Evolutionary conservation across 2,113 vertebrate species (phyloP), one percentile per base, ranked within the genome.

Genomic region (Mystacornis crossleyi): DNA sequence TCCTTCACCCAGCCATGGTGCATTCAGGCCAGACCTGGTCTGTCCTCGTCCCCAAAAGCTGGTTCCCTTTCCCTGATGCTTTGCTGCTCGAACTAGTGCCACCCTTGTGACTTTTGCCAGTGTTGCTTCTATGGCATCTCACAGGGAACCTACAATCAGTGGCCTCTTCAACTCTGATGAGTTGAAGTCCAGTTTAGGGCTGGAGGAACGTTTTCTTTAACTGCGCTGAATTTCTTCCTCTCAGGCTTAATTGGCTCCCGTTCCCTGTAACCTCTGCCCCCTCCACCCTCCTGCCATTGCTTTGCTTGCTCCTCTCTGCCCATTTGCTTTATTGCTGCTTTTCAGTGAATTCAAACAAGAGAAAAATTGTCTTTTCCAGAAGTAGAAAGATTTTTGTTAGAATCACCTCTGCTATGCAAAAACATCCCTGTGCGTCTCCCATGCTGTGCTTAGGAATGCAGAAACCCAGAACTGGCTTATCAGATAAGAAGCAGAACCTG

Each of bases 121-220:
- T 1, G 23, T 7, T 12, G 10, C 40, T 82, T 36, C 48, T 8
- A 1, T 1, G 1, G 11, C 38, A 33, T 5, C 57, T 50, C 2
- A 1, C 36, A 4, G 13, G 55, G 47, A 29, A 5, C 14, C 19
- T 50, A 2, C 36, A 2, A 3, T 8, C 33, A 1, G 18, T 17
- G 18, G 66, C 33, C n/a, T 42, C 78, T 45, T 28, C n/a, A n/a
- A 21, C 60, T 29, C 28, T 2, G 5, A 15, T 6, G n/a, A 57
- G 54, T 6, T 64, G 33, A 69, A 31, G 50, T 24, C 33, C 33
- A 7, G 14, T 42, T 72, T 42, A 60, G 75, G 62, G 45, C 54
- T 70, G 75, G 31, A 70, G 71, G 19, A 83, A 28, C 2, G 1
- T 31, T 90, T 88, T 48, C 42, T 86, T 55, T 70, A 45, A 2